Conservation (phyloP, 2,888 invertebrate genomes). For the Pogonocherus hispidulus region DNA sequence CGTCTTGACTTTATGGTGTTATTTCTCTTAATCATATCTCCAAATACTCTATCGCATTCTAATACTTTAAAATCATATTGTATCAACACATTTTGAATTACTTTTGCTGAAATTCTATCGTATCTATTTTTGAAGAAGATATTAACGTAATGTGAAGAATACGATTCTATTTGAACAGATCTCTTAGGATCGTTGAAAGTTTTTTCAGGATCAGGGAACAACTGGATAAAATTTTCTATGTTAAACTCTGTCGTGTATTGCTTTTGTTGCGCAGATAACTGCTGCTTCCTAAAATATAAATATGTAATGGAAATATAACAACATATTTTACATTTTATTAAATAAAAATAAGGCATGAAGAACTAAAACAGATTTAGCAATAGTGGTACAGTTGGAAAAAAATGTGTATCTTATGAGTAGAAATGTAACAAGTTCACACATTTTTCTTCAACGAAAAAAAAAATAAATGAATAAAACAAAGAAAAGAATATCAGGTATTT, state of each 20-base stretch:
- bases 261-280: slow-evolving; percentile 64
- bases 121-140: slow-evolving; percentile 50
- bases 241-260: slow-evolving; percentile 68
- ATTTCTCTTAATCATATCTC: slow-evolving; percentile 1
- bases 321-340: too few species aligned
- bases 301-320: too few species aligned
- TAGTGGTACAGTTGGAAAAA: too few species aligned
- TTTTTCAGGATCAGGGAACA: slow-evolving; percentile 68
- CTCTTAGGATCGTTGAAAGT: slow-evolving; percentile 52
- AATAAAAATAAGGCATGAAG: too few species aligned
- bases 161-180: slow-evolving; percentile 22
- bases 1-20: slow-evolving; percentile 31
- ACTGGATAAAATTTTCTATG: slow-evolving; percentile 66
- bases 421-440: too few species aligned
- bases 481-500: too few species aligned
- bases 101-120: slow-evolving; percentile 39
- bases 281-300: slow-evolving; percentile 57
- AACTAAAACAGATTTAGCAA: too few species aligned
- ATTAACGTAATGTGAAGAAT: slow-evolving; percentile 37
- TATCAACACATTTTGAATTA: slow-evolving; percentile 30
- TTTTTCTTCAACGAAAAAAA: too few species aligned
- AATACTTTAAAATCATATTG: slow-evolving; percentile 22
- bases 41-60: slow-evolving; percentile 10
- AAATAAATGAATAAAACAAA: too few species aligned
- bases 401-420: too few species aligned